Percentiles rank a stretch among this genome's conserved stretches.
These are phyloP conservation scores for Limosa lapponica DNA, from an alignment of 2,797 vertebrate genomes.

Conservation along the genomic window DNA sequence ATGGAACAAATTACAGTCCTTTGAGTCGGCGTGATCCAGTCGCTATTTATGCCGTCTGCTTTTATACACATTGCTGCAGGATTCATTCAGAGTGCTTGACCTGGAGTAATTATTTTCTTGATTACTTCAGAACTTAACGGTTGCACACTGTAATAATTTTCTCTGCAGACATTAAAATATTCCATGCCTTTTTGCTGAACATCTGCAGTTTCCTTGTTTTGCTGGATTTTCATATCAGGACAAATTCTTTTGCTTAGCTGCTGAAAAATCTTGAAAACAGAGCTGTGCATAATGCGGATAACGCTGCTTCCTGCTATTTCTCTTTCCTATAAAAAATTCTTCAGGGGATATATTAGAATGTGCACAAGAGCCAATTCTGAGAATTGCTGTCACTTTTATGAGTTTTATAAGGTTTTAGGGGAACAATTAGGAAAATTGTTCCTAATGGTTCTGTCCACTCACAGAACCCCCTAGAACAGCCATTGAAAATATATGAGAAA, in stretches of 20 bases:
- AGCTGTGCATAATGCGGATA: not conserved
- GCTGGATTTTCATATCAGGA: not conserved
- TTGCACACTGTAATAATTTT: not conserved
- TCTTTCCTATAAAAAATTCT: not conserved
- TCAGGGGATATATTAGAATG: not conserved
- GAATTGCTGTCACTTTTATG: not conserved
- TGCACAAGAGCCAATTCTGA: not conserved
- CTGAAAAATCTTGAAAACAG: not conserved
- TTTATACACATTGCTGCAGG: not conserved
- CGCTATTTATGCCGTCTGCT: not conserved
- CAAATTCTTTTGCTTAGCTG: not conserved
- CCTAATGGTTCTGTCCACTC: too few species aligned
- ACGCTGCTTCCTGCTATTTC: constrained; percentile 8
- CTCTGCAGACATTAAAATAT: not conserved
- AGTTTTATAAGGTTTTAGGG: not conserved
- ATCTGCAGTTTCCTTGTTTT: constrained; percentile 12
- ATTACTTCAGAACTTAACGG: not conserved
- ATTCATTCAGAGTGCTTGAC: not conserved
- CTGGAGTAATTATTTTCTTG: constrained; percentile 5
- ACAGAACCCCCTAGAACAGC: not conserved
- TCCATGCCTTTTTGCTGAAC: not conserved
- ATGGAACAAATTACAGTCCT: not conserved
- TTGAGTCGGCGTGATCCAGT: fast-evolving
- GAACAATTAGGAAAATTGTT: not conserved
- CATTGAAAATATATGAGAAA: not conserved